Conservation (phyloP, 1,140 invertebrate species). For the Polypedilum pembai region DNA sequence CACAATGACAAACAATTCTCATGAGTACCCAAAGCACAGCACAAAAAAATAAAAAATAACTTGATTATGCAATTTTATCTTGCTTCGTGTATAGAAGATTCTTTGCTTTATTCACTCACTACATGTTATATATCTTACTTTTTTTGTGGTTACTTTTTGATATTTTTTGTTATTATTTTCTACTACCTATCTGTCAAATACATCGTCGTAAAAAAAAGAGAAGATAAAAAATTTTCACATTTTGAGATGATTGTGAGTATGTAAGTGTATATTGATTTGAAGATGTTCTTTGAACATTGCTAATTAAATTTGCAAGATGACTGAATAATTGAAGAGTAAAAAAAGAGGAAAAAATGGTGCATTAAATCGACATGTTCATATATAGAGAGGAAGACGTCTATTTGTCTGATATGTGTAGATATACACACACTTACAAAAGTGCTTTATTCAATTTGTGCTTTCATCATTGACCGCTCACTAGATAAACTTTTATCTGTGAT, state of each 20-base stretch:
- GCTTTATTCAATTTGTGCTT: too few relatives aligned
- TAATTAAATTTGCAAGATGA: conserved; percentile 19
- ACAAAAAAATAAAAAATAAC: not conserved
- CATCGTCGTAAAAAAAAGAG: too few relatives aligned
- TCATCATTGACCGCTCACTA: too few relatives aligned
- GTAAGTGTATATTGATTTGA: too few relatives aligned
- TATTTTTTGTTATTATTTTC: too few relatives aligned
- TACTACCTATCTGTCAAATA: too few relatives aligned
- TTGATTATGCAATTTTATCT: conserved; percentile 25
- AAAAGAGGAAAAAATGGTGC: conserved; percentile 4
- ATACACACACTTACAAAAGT: not conserved
- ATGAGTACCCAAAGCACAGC: not conserved
- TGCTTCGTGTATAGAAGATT: not conserved
- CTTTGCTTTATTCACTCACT: too few relatives aligned
- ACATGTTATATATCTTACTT: too few relatives aligned
- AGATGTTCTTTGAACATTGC: not conserved
- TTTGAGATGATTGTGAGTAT: too few relatives aligned
- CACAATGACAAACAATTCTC: not conserved
- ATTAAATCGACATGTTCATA: not conserved
- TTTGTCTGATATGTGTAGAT: not conserved
- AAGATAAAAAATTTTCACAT: too few relatives aligned
- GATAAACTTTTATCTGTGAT: too few relatives aligned
- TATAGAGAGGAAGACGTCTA: not conserved
- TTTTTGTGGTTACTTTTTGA: too few relatives aligned
- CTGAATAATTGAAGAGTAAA: not conserved